These are phyloP conservation scores for Amitus sp. DNA, from an alignment of 2,888 invertebrate species.

Conservation along the genomic window DNA sequence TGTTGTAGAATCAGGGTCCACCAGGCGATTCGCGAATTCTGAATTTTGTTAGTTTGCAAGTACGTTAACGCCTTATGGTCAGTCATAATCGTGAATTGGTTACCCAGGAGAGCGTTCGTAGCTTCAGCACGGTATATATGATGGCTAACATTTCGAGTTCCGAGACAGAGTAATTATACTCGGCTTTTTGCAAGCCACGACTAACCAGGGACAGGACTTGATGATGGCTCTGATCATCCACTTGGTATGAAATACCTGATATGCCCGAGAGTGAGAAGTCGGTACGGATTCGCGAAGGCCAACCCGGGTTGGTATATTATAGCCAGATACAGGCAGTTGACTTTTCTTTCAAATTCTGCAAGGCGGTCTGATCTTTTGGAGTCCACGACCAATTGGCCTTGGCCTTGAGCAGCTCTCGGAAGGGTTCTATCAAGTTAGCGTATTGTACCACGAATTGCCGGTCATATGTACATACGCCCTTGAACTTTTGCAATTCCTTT, in stretches of 20 bases:
- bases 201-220: slow-evolving; percentile 3
- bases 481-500: slow-evolving; percentile 43
- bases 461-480: slow-evolving; percentile 31
- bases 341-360: slow-evolving; percentile 20
- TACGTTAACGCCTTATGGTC: slow-evolving; percentile 5
- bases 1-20: not conserved
- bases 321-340: slow-evolving; percentile 23
- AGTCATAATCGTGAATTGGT: not conserved
- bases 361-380: slow-evolving; percentile 17
- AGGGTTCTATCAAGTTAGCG: slow-evolving; percentile 23
- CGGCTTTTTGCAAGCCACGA: slow-evolving; percentile 17
- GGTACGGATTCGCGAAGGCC: slow-evolving; percentile 28
- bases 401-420: slow-evolving; percentile 21
- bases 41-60: not conserved
- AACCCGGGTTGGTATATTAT: slow-evolving; percentile 13
- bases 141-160: slow-evolving; percentile 28
- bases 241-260: slow-evolving; percentile 34
- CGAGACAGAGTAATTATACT: slow-evolving; percentile 22
- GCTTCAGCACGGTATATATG: slow-evolving; percentile 17
- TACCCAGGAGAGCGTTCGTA: not conserved
- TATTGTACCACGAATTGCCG: slow-evolving; percentile 20
- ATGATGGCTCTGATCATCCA: not conserved
- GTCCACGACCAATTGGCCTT: slow-evolving; percentile 27
- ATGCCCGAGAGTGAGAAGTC: slow-evolving; percentile 29
- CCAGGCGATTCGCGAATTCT: no score